phyloP scores from a whole-genome alignment of 2,113 vertebrate species.

The Neolamprologus devosi region DNA sequence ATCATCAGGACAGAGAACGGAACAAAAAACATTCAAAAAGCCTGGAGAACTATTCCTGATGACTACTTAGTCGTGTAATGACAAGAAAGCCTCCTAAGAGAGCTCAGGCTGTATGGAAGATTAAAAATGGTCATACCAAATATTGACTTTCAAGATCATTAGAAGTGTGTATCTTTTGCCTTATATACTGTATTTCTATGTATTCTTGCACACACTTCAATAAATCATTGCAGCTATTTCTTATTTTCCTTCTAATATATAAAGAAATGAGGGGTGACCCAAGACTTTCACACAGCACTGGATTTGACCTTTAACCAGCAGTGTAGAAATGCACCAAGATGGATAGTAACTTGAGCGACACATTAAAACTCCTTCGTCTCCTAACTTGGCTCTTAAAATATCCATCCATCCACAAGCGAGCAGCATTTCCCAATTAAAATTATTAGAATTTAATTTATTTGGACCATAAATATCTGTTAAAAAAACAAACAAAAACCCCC shows the following conservation, averaged over 20 bases:
- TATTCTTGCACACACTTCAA: background rate
- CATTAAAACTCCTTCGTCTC: background rate
- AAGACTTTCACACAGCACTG: background rate
- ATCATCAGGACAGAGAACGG: background rate
- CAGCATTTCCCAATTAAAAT: background rate
- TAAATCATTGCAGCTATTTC: background rate
- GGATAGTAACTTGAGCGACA: background rate
- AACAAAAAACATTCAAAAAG: background rate
- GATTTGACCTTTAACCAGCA: background rate
- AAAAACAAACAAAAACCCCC: background rate
- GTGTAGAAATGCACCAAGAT: background rate
- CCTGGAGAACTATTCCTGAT: background rate
- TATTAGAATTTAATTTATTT: background rate
- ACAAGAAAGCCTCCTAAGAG: background rate
- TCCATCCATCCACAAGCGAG: background rate
- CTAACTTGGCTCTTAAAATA: background rate
- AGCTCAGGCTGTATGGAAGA: background rate
- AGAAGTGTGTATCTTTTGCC: background rate
- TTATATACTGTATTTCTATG: background rate
- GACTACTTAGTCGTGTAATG: background rate
- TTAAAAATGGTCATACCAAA: background rate
- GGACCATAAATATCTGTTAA: background rate
- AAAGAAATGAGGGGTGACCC: background rate
- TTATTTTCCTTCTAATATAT: background rate
- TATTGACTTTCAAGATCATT: background rate